These are phyloP conservation scores for Thamnaconus septentrionalis DNA, from an alignment of 2,113 vertebrate genomes.

Conservation along the genomic window DNA sequence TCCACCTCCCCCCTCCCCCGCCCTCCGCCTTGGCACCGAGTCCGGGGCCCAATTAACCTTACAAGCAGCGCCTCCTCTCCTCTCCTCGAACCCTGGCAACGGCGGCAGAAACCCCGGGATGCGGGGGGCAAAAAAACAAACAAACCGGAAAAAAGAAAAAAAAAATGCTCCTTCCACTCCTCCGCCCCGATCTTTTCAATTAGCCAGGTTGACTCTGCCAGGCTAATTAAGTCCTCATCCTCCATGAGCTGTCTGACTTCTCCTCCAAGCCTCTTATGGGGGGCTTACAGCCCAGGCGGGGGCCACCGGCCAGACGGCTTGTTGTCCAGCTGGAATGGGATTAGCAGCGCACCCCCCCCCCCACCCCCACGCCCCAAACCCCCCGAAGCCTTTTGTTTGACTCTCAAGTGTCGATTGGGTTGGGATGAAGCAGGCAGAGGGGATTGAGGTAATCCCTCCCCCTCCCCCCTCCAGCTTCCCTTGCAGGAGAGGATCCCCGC, in stretches of 20 bases:
- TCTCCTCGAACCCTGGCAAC: slow-evolving; percentile 37
- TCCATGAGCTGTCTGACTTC: slow-evolving; percentile 78
- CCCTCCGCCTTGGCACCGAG: slow-evolving; percentile 55
- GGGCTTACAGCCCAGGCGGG: slow-evolving; percentile 65
- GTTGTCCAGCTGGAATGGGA: slow-evolving; percentile 77
- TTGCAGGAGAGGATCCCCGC: slow-evolving; percentile 44
- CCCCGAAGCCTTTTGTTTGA: slow-evolving; percentile 70
- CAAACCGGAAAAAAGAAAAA: slow-evolving; percentile 12
- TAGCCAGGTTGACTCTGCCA: slow-evolving; percentile 79
- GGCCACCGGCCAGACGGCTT: slow-evolving; percentile 74
- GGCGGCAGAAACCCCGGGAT: too few species aligned
- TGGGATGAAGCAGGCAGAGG: slow-evolving; percentile 60
- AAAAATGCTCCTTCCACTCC: slow-evolving; percentile 39
- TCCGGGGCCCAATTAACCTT: slow-evolving; percentile 65
- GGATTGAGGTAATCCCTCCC: slow-evolving; percentile 76
- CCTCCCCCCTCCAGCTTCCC: slow-evolving; percentile 53
- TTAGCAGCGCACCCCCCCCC: slow-evolving; percentile 65
- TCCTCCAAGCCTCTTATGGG: slow-evolving; percentile 76
- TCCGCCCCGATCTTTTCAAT: slow-evolving; percentile 73
- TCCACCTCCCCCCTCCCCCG: slow-evolving; percentile 36
- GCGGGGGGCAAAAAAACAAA: slow-evolving; percentile 40
- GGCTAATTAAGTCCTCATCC: slow-evolving; percentile 80
- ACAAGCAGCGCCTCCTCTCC: slow-evolving; percentile 52
- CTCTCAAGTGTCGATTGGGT: slow-evolving; percentile 72
- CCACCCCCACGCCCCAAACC: slow-evolving; percentile 66